Base-by-base conservation (phyloP, 2,113 vertebrate species). In the Dasypus novemcinctus region DNA sequence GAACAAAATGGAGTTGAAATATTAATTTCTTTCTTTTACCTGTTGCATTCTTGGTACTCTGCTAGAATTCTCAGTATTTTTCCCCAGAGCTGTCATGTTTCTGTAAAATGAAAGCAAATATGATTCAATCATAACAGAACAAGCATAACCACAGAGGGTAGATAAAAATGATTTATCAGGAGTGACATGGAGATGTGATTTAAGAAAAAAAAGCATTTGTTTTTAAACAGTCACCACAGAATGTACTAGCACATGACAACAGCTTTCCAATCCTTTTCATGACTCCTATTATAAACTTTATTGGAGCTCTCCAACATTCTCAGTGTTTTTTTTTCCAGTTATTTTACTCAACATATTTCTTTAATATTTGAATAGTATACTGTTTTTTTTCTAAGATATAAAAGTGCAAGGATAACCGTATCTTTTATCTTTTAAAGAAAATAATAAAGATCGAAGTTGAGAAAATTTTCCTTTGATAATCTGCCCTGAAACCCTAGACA, bases 51-150 rank as follows among this genome's bases (percentile, higher is more conserved):
- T 43, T 29, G 15, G 36, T 69, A 46, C 8, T 89, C 82, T 54
- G 21, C 63, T 87, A 72, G 43, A 76, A 72, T 63, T 57, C 46
- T 96, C 43, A 75, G 29, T 81, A 2, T 57, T 23, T 52, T 81
- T 63, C 3, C 33, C 68, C 21, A 74, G 33, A 90, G 72, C 91
- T 96, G 43, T 91, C 81, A n/a, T 92, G 96, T 74, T 81, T 94
- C 54, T 95, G 31, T 86, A 87, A 95, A 97, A 96, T 97, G 94
- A 97, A 97, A 96, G 79, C 61, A 95, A 93, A 71, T 75, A 61
- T 75, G 83, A 92, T 95, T 92, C 29, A 69, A 33, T 49, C 81
- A 1, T 90, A 80, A 61, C 31, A 59, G 87, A 96, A 94, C 91
- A 97, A 93, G n/a, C 66, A 63, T 0, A 52, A 91, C 41, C 20